Conservation (phyloP, 35 echinoderm and acorn worm genomes). For the Patiria miniata region DNA sequence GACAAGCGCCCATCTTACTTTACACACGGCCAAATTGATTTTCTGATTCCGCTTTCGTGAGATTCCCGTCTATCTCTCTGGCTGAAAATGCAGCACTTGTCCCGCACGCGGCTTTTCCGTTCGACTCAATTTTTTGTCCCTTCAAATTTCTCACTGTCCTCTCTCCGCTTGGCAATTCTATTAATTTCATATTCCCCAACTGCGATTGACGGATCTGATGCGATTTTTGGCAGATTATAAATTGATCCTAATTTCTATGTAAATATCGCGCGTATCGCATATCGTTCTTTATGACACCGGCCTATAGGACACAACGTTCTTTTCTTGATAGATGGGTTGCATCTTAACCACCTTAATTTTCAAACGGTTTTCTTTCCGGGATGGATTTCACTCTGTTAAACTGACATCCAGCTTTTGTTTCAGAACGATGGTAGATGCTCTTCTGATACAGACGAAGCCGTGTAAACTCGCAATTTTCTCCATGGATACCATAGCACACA, state of each 20-base stretch:
- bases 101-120: not conserved
- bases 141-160: not conserved
- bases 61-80: not conserved
- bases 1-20: conserved; percentile 3
- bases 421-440: not conserved
- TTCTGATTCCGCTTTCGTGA: conserved; percentile 24
- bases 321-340: not conserved
- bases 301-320: not conserved
- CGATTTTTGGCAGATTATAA: conserved; percentile 29
- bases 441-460: not conserved
- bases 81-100: not conserved
- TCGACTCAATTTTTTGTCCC: not conserved
- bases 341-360: conserved; percentile 28
- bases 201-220: conserved; percentile 6
- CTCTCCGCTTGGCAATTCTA: not conserved
- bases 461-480: too few relatives aligned
- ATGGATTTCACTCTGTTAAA: conserved; percentile 17
- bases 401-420: conserved; percentile 29
- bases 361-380: conserved; percentile 5
- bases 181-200: not conserved
- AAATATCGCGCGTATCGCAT: conserved; percentile 9
- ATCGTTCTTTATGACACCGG: not conserved
- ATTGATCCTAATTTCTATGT: conserved; percentile 29
- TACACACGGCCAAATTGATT: conserved; percentile 22
- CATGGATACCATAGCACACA: too few relatives aligned